Evolutionary conservation across 2,888 invertebrate genomes (phyloP), one percentile per base, ranked within the genome.

Genomic region (Phlogophora meticulosa): DNA sequence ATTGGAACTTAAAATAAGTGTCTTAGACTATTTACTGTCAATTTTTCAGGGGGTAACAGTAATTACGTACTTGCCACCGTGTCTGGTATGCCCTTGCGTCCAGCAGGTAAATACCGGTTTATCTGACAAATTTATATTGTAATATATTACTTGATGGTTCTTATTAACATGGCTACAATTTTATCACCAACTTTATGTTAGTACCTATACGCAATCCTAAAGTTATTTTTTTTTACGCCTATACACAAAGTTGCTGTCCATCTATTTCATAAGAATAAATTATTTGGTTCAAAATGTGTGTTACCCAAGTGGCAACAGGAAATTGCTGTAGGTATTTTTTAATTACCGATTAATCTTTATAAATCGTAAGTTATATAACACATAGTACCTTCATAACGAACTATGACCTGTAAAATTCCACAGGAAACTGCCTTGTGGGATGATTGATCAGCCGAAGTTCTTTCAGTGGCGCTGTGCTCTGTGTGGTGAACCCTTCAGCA

Each of bases 191-290:
- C 28, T 46, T 28, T 20, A 36, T n/a, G 4, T 42, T 2, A 20
- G 9, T 24, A 20, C 5, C 9, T 5, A 22, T 28, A 15, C 20
- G 13, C 24, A 32, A 52, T 13, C 15, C 9, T 4, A 11, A 58
- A 42, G 9, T 15, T 36, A 24, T 56, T 43, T 11, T n/a, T 22
- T 24, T n/a, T 9, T 10, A 38, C 1, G 15, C 10, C 10, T 20
- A 53, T 34, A 15, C 32, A 20, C 34, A 28, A 20, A 15, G 7
- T 43, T 36, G 20, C 20, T 2, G 17, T 40, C 17, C 17, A 48
- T 42, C 5, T 53, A 48, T 63, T 57, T 22, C 38, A 20, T 38
- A 38, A 42, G 51, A 65, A 65, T 72, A 51, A 11, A 52, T 72
- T 24, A 58, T 36, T 49, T 17, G 1, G 13, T 58, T 40, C 13